These are phyloP conservation scores for Dromas ardeola DNA, from an alignment of 2,113 vertebrate genomes.

Conservation along the genomic window DNA sequence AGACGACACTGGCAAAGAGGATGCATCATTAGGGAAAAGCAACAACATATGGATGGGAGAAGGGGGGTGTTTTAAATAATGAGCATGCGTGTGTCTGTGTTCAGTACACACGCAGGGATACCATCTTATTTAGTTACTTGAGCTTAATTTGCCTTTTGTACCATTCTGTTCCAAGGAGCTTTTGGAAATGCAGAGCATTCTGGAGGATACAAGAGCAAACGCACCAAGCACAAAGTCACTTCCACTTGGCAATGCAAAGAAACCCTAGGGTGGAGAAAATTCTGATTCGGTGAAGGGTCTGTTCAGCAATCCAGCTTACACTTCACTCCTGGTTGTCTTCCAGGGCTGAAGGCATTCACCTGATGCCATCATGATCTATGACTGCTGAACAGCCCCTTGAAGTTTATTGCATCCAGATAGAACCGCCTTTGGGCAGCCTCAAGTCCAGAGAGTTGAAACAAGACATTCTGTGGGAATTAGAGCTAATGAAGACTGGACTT, in stretches of 20 bases:
- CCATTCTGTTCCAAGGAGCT: neutral
- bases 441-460: neutral
- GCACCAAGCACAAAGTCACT: neutral
- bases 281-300: neutral
- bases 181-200: neutral
- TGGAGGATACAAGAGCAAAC: neutral
- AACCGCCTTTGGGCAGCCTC: neutral
- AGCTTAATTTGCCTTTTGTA: neutral
- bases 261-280: neutral
- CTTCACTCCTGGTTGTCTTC: neutral
- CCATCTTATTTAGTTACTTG: neutral
- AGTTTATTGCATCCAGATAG: neutral
- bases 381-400: neutral
- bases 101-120: neutral
- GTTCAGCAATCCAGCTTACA: neutral
- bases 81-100: neutral
- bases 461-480: neutral
- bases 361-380: neutral
- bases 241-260: neutral
- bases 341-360: neutral
- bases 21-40: constrained; percentile 35
- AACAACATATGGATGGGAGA: constrained; percentile 10
- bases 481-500: neutral
- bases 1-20: constrained; percentile 24
- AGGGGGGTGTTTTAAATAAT: neutral